phyloP scores from a whole-genome alignment of 37 sponge, comb jelly and placozoan genomes.

The Cladorhizidae sp. region DNA sequence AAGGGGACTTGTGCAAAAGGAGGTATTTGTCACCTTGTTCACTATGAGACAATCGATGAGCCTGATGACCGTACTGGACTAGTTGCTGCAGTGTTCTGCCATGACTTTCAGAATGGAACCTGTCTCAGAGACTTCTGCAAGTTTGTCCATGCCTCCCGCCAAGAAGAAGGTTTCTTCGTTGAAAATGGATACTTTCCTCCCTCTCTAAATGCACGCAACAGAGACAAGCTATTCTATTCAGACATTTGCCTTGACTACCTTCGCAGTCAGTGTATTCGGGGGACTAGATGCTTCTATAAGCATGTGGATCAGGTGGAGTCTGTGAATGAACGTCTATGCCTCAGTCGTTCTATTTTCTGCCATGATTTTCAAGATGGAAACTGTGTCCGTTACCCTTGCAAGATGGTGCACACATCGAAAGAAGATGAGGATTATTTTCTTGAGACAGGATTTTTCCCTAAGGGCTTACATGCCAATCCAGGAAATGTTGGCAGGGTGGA shows the following conservation, averaged over 20 bases:
- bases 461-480: constrained; percentile 17
- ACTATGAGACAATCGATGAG: constrained; percentile 45
- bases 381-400: constrained; percentile 46
- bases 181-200: constrained; percentile 54
- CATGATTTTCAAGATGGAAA: constrained; percentile 57
- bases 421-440: constrained; percentile 63
- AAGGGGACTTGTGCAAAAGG: constrained; percentile 63
- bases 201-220: constrained; percentile 39
- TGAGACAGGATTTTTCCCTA: constrained; percentile 37
- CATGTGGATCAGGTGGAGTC: constrained; percentile 43
- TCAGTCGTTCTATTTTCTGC: constrained; percentile 70
- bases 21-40: constrained; percentile 18
- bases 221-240: constrained; percentile 57
- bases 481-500: neutral
- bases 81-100: constrained; percentile 54
- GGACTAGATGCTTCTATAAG: constrained; percentile 36
- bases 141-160: constrained; percentile 48
- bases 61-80: constrained; percentile 43
- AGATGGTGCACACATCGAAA: constrained; percentile 51
- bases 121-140: constrained; percentile 52
- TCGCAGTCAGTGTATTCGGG: constrained; percentile 62
- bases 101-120: constrained; percentile 51
- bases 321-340: constrained; percentile 26
- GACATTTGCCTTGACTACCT: constrained; percentile 54
- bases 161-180: constrained; percentile 44